Percentiles rank a stretch among this genome's conserved stretches.
phyloP scores from a whole-genome alignment of 1,140 invertebrate species.

The Lepidurus arcticus region DNA sequence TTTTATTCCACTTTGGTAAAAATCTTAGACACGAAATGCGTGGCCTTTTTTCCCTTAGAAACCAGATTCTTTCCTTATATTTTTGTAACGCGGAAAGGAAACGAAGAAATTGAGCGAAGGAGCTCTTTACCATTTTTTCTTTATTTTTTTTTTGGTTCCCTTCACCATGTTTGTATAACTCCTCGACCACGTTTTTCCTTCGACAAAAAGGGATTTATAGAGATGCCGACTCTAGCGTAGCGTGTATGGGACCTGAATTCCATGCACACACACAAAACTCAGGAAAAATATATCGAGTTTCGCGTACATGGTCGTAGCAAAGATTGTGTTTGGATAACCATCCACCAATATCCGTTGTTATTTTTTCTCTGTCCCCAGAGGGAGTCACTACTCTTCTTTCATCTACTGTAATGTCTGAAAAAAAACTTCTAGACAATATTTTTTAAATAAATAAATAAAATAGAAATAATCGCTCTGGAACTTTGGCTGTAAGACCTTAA shows the following conservation, averaged over 20 bases:
- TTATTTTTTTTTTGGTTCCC: background rate
- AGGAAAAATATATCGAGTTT: background rate
- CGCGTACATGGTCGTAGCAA: background rate
- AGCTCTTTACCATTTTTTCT: background rate
- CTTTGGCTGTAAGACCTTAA: too few species aligned
- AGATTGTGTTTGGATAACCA: conserved; percentile 10
- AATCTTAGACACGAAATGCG: too few species aligned
- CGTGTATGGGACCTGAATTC: background rate
- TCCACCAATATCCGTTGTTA: background rate
- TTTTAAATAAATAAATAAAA: too few species aligned
- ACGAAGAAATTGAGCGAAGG: background rate
- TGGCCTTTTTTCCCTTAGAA: too few species aligned
- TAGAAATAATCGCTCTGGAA: too few species aligned
- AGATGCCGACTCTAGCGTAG: background rate
- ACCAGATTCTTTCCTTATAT: too few species aligned
- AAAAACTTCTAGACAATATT: too few species aligned
- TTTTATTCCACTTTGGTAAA: too few species aligned
- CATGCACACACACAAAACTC: background rate
- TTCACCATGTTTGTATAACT: background rate
- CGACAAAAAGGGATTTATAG: background rate
- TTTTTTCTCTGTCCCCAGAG: background rate
- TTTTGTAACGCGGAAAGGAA: background rate
- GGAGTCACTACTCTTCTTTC: too few species aligned
- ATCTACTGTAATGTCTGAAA: too few species aligned
- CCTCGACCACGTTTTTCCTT: background rate